Evolutionary conservation across 2,113 vertebrate species (phyloP), one percentile per base, ranked within the genome.

Genomic region (Setophaga petechia): DNA sequence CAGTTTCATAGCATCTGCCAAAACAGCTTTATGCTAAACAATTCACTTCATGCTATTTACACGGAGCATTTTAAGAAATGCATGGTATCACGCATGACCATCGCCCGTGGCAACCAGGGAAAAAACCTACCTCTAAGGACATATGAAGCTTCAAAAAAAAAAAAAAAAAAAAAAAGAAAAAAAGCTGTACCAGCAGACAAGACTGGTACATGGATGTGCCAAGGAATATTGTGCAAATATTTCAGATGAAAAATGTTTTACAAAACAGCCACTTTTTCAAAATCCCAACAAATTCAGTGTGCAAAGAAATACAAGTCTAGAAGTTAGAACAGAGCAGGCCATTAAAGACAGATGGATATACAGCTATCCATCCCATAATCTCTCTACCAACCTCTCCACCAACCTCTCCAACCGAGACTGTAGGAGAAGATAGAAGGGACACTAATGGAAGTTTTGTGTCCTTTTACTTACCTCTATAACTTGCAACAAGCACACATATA

Each of bases 31-130:
- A 76, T 41, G 80, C 39, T 46, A 73, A 94, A 91, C 51, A 83
- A 93, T 90, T 87, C 43, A 90, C 46, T 94, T 95, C 72, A 95
- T 93, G 94, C 75, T 86, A 88, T 72, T 96, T 90, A 91, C 90
- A 96, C 0, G 25, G 92, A 96, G 80, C 93, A 92, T 90, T 91
- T 73, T 67, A 81, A 90, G 65, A 88, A 94, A 83, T 27, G 39
- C 33, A 49, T 12, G 30, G 59, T 59, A 37, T 85, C 90, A 85
- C 33, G 78, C 95, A 77, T 77, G 91, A 94, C 91, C 30, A 95
- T 0, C 83, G 63, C 62, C 35, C 5, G 2, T 10, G 33, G 78
- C 82, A 94, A 77, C 41, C 47, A 77, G 10, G 33, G 22, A 11
- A 90, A 93, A 87, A 43, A 2, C 0, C 1, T 39, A 80, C 19